Base-by-base conservation (phyloP, 2,888 invertebrate species). In the Brachyptera risi region DNA sequence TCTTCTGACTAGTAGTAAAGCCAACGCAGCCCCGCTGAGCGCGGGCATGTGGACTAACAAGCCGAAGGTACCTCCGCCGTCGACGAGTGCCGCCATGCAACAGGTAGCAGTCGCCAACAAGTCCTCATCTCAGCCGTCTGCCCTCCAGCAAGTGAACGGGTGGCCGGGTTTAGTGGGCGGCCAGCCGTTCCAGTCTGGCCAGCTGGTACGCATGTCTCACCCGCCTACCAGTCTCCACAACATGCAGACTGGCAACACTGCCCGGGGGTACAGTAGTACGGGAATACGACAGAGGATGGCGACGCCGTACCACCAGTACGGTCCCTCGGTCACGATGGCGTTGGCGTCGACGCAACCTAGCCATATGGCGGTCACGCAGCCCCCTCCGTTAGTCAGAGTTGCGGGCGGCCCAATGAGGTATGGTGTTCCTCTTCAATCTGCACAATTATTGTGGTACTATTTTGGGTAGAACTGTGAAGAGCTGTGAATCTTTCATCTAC, bases 101-200 rank as follows among this genome's bases (percentile, higher is more conserved):
- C 66, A 1, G 75, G 75, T 61, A 78, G 81, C 65, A 81, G 82
- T 15, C 87, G 88, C 0, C 88, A 89, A 68, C 90, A 90, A 90
- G 24, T 79, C 88, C 27, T 88, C 88, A 67, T 90, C 90, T 0
- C 81, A 54, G 3, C 42, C 60, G 15, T 44, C 61, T n/a, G 67
- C 72, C 26, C 74, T 74, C 31, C 76, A 73, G 63, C 71, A 73
- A 15, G 72, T 75, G 49, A 76, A 77, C 62, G 77, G 77, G 15
- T 78, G 77, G 75, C 69, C 75, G 15, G 77, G 77, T 5, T 72
- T 78, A n/a, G 75, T 50, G 75, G 75, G 27, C 76, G 76, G 65
- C 73, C 77, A 23, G 70, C 54, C 31, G 19, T 76, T 74, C 67
- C 75, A 74, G 66, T 68, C 71, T 21, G 68, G 15, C 71, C 73